phyloP scores from a whole-genome alignment of 1,140 invertebrate species.

The Brachionus paranguensis region DNA sequence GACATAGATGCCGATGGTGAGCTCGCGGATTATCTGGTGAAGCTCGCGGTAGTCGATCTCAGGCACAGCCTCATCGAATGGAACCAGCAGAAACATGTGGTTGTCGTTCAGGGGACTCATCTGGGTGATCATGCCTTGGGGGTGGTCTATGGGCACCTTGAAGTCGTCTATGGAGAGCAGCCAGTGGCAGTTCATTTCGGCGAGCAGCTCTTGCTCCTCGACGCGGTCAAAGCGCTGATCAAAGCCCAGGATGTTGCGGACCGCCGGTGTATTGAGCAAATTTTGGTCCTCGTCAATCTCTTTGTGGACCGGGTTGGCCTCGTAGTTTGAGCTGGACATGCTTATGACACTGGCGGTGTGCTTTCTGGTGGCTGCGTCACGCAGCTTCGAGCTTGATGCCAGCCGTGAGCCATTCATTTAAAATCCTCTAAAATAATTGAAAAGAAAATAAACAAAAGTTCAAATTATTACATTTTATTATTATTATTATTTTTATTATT shows the following conservation, averaged over 20 bases:
- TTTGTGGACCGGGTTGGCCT: background rate
- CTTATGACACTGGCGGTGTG: background rate
- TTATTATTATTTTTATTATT: background rate
- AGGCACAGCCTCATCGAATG: background rate
- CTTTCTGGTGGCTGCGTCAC: background rate
- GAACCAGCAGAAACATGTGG: conserved; percentile 12
- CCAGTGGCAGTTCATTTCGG: conserved; percentile 48
- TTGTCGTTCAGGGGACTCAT: conserved; percentile 44
- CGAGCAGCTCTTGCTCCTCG: conserved; percentile 50
- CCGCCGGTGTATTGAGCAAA: background rate
- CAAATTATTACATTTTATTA: background rate
- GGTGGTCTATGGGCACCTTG: conserved; percentile 48
- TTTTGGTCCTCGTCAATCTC: conserved; percentile 5
- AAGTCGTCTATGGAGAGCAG: conserved; percentile 51
- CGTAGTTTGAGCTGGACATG: background rate
- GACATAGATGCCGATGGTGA: conserved; percentile 53
- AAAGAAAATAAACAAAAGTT: background rate
- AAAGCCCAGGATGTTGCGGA: conserved; percentile 43
- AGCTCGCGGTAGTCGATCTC: conserved; percentile 42
- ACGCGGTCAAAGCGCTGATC: conserved; percentile 52
- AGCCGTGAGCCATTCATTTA: conserved; percentile 12
- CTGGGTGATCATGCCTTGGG: conserved; percentile 47
- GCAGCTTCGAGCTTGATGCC: background rate
- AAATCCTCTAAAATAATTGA: background rate
- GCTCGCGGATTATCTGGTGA: conserved; percentile 53